A percentile compares a stretch with the other conserved stretches of the same genome.
phyloP scores from a whole-genome alignment of 2,888 invertebrate species.

The Drosophila pegasa region DNA sequence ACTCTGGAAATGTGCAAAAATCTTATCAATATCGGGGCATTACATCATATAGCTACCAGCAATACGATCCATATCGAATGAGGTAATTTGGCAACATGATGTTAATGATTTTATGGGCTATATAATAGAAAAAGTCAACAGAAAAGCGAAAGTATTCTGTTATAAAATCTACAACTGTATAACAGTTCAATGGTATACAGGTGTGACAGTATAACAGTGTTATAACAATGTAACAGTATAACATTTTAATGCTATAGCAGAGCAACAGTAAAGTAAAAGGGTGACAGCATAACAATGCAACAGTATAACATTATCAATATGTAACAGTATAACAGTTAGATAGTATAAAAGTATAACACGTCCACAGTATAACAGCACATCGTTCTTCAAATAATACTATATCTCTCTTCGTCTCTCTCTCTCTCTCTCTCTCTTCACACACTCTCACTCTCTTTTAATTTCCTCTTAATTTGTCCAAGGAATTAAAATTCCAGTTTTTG shows the following conservation, averaged over 20 bases:
- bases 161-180: neutral
- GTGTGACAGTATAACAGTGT: neutral
- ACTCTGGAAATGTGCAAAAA: neutral
- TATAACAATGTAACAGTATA: neutral
- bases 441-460: neutral
- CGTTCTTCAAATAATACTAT: neutral
- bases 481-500: constrained; percentile 1
- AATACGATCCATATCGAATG: neutral
- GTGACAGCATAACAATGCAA: neutral
- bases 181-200: neutral
- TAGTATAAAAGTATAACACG: neutral
- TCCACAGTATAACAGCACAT: no score
- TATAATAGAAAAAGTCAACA: neutral
- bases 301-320: no score
- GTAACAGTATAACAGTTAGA: no score
- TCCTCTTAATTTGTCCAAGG: neutral
- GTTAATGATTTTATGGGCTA: neutral
- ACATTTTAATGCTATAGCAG: no score
- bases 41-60: constrained; percentile 3
- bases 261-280: neutral
- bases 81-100: neutral
- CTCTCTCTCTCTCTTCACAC: no score
- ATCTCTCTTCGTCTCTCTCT: neutral
- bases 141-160: neutral
- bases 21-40: constrained; percentile 1